Evolutionary conservation across 2,113 vertebrate genomes (phyloP), one percentile per base, ranked within the genome.

Genomic region (Trogon melanurus): DNA sequence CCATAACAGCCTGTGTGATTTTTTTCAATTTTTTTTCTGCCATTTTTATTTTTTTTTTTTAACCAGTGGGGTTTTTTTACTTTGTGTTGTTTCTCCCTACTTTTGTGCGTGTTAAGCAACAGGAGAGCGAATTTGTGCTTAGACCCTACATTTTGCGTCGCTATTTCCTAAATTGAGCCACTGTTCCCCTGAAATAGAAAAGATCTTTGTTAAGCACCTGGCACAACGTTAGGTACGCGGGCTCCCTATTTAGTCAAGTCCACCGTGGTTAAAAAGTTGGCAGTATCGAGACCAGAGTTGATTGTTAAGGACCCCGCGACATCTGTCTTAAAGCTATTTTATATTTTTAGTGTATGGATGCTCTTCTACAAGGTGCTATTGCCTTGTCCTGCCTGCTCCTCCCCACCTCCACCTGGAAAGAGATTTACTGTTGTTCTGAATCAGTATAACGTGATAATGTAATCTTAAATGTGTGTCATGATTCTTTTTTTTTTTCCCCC

Each of bases 151-250:
- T 34, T 60, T n/a, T 27, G 53, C 5, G 1, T 10, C 48, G 57
- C 5, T 30, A 1, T n/a, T 53, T 14, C 1, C 57, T 6, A 5
- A 1, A 1, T 1, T 16, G 38, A 44, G 76, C 29, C 54, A 47
- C 48, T 1, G 0, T 18, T 80, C 47, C 36, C 61, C 64, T 44
- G 47, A 25, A 16, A 34, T 2, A 1, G 0, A 14, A 12, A 32
- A 61, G 45, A 1, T 2, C 15, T 36, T 34, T 32, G 34, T 16
- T 56, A 22, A 22, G 67, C 27, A 4, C 4, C 30, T 57, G 60
- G 51, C 70, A 4, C 20, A 6, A 15, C 0, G 1, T n/a, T 4
- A 8, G 22, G 8, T 22, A 10, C 16, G 2, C 22, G 13, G 16
- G 64, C 3, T 50, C 27, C 2, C 1, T 14, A 12, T 5, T n/a